Evolutionary conservation across 2,797 vertebrate species (phyloP).

Genomic region (Poeciliopsis turneri): DNA sequence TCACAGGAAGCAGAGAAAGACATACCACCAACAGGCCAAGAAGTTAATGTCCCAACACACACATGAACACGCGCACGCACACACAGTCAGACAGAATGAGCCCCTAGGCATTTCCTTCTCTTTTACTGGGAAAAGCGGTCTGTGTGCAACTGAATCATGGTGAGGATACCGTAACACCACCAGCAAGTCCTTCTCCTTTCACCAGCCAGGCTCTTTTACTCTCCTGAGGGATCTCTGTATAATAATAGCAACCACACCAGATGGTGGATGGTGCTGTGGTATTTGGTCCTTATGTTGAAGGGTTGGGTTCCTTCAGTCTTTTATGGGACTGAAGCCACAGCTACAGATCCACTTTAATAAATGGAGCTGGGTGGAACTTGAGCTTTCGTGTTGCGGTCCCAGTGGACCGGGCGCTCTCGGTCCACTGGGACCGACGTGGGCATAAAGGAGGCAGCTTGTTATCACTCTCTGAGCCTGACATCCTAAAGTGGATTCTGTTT

Average conservation of each 20-base stretch:
- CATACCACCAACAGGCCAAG: slow-evolving; percentile 33
- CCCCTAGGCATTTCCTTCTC: slow-evolving; percentile 75
- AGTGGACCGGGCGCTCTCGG: slow-evolving; percentile 32
- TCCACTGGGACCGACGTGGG: slow-evolving; percentile 5
- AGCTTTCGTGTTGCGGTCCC: slow-evolving; percentile 56
- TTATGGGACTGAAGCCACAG: slow-evolving; percentile 59
- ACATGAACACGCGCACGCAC: not conserved
- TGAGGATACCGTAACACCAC: slow-evolving; percentile 27
- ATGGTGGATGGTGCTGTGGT: slow-evolving; percentile 52
- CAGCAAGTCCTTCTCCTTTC: slow-evolving; percentile 26
- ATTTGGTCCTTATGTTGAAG: slow-evolving; percentile 27
- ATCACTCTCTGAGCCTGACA: slow-evolving; percentile 1
- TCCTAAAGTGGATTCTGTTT: slow-evolving; percentile 43
- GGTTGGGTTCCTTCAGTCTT: slow-evolving; percentile 66
- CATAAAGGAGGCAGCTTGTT: not conserved
- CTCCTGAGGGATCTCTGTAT: slow-evolving; percentile 15
- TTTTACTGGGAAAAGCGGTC: slow-evolving; percentile 46
- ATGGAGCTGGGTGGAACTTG: slow-evolving; percentile 67
- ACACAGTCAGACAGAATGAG: slow-evolving; percentile 43
- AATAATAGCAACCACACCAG: slow-evolving; percentile 43
- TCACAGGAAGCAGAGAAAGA: slow-evolving; percentile 58
- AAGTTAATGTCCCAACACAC: slow-evolving; percentile 28
- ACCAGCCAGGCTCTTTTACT: slow-evolving; percentile 14
- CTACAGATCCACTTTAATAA: slow-evolving; percentile 64
- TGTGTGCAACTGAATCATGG: slow-evolving; percentile 51